phyloP scores from a whole-genome alignment of 2,888 invertebrate genomes.

The Brenthis ino region DNA sequence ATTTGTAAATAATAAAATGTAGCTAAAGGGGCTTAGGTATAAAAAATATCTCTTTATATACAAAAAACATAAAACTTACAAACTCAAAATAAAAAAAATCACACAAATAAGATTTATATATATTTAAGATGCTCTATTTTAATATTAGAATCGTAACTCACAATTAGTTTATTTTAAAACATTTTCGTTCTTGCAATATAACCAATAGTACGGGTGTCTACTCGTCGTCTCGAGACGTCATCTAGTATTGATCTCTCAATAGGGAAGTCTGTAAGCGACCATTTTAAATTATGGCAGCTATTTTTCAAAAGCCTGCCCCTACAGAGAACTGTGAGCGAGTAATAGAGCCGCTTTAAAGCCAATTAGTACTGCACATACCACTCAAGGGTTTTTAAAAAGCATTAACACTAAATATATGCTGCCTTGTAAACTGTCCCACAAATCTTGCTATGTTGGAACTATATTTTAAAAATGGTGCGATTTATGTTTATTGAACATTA shows the following conservation, averaged over 20 bases:
- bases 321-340: slow-evolving; percentile 53
- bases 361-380: slow-evolving; percentile 56
- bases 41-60: no score
- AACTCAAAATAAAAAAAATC: no score
- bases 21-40: no score
- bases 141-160: not conserved
- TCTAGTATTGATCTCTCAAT: slow-evolving; percentile 80
- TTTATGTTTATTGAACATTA: slow-evolving; percentile 15
- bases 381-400: slow-evolving; percentile 22
- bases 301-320: slow-evolving; percentile 72
- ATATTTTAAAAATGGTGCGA: slow-evolving; percentile 6
- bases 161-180: not conserved
- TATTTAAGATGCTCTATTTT: no score
- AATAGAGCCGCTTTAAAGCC: slow-evolving; percentile 70
- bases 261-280: slow-evolving; percentile 79
- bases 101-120: no score
- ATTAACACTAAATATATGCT: slow-evolving; percentile 21
- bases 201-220: slow-evolving; percentile 54
- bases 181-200: not conserved
- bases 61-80: no score
- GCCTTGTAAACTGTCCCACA: slow-evolving; percentile 23
- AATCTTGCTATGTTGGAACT: slow-evolving; percentile 19
- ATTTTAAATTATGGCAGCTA: slow-evolving; percentile 74
- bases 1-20: no score
- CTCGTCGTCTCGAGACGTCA: slow-evolving; percentile 64